Conservation (phyloP, 2,113 vertebrate species). For the Triplophysa tibetana region DNA sequence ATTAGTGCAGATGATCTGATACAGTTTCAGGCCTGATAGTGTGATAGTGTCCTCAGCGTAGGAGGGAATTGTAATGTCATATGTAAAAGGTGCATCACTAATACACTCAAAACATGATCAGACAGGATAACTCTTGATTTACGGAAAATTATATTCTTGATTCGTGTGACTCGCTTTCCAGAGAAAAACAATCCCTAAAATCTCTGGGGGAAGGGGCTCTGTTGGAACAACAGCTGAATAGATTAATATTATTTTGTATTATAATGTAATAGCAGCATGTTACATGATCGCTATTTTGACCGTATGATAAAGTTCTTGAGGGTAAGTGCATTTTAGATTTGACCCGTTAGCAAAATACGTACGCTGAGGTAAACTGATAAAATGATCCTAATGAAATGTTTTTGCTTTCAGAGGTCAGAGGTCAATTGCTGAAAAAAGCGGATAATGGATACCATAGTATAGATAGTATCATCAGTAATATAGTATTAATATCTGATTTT, state of each 20-base stretch:
- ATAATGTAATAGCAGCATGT: background rate
- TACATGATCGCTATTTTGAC: background rate
- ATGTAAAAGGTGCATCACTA: constrained; percentile 1
- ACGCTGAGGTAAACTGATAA: background rate
- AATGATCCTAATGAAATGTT: background rate
- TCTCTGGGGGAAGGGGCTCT: background rate
- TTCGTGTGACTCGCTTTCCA: constrained; percentile 11
- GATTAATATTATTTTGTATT: background rate
- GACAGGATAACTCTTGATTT: constrained; percentile 22
- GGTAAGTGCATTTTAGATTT: constrained; percentile 4
- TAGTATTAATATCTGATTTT: no score
- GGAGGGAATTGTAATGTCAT: constrained; percentile 26
- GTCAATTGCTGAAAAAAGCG: background rate
- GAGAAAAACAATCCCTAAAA: background rate
- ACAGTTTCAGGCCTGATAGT: constrained; percentile 6
- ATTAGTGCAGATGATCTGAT: background rate
- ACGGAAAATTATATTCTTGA: constrained; percentile 15
- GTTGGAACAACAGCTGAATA: background rate
- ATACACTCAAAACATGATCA: constrained; percentile 13
- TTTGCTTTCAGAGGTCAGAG: background rate
- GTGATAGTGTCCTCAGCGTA: constrained; percentile 11
- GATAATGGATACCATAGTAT: background rate
- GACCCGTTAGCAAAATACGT: background rate
- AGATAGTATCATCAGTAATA: background rate
- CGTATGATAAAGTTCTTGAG: background rate